Percentiles rank a stretch among this genome's conserved stretches.
Evolutionary conservation across 2,888 invertebrate species (phyloP).

Genomic region (Eretmocerus hayati): DNA sequence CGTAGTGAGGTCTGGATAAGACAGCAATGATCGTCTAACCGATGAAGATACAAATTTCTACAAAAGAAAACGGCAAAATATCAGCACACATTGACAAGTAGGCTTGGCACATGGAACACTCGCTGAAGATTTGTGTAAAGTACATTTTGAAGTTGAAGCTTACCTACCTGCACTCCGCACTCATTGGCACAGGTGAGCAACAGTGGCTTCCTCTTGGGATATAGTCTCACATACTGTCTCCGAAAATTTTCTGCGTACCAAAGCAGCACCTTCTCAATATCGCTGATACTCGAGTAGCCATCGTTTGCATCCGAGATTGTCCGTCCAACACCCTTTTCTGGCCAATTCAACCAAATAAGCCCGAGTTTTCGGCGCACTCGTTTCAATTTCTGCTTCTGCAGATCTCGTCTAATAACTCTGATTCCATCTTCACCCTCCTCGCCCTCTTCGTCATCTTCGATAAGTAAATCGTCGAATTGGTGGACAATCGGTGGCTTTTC

Average conservation of each 20-base stretch:
- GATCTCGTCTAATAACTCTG: too few species aligned
- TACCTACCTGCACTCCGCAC: conserved; percentile 64
- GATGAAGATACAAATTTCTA: conserved; percentile 87
- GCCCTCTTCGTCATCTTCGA: not conserved
- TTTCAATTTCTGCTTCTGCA: conserved; percentile 50
- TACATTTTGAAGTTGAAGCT: too few species aligned
- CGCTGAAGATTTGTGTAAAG: too few species aligned
- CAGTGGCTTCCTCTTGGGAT: conserved; percentile 58
- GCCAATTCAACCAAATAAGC: conserved; percentile 60
- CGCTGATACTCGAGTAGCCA: conserved; percentile 57
- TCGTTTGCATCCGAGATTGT: too few species aligned
- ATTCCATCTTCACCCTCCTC: not conserved
- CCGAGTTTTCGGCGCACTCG: conserved; percentile 57
- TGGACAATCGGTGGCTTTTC: not conserved
- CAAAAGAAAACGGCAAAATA: not conserved
- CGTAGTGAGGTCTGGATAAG: conserved; percentile 61
- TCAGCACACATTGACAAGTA: too few species aligned
- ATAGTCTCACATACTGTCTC: conserved; percentile 57
- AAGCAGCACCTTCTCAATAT: conserved; percentile 65
- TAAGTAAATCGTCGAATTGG: not conserved
- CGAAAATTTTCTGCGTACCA: conserved; percentile 75
- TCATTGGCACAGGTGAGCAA: conserved; percentile 69
- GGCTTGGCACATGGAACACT: too few species aligned
- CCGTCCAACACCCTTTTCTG: too few species aligned
- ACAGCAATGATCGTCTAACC: conserved; percentile 69